Evolutionary conservation across 2,797 vertebrate species (phyloP).

Genomic region (Syngnathus rostellatus): DNA sequence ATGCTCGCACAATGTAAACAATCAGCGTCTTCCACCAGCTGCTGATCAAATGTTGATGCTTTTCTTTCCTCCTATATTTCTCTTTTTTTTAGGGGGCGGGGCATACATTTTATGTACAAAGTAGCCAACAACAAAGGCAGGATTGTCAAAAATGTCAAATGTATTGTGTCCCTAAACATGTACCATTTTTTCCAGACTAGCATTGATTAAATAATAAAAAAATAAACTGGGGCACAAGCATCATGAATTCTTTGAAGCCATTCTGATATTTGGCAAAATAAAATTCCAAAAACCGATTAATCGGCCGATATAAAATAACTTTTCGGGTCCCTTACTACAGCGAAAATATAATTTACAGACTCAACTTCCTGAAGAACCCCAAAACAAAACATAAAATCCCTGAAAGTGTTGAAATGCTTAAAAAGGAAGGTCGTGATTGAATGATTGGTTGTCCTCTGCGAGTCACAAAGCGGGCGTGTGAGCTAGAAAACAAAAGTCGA

Average conservation of each 20-base stretch:
- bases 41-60: constrained; percentile 42
- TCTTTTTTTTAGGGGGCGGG: background rate
- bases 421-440: background rate
- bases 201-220: background rate
- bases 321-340: too few species aligned
- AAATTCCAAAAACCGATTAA: too few species aligned
- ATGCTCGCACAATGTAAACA: constrained; percentile 55
- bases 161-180: constrained; percentile 42
- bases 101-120: constrained; percentile 67
- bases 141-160: constrained; percentile 71
- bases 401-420: background rate
- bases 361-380: too few species aligned
- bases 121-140: constrained; percentile 63
- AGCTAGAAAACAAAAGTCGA: background rate
- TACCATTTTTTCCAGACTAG: too few species aligned
- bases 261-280: too few species aligned
- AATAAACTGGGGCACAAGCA: too few species aligned
- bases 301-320: background rate
- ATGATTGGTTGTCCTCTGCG: background rate
- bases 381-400: background rate
- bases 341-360: too few species aligned
- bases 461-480: background rate
- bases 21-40: constrained; percentile 45
- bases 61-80: constrained; percentile 18
- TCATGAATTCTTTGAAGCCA: too few species aligned